Evolutionary conservation across 2,797 vertebrate genomes (phyloP).

Genomic region (Pteronotus mesoamericanus): DNA sequence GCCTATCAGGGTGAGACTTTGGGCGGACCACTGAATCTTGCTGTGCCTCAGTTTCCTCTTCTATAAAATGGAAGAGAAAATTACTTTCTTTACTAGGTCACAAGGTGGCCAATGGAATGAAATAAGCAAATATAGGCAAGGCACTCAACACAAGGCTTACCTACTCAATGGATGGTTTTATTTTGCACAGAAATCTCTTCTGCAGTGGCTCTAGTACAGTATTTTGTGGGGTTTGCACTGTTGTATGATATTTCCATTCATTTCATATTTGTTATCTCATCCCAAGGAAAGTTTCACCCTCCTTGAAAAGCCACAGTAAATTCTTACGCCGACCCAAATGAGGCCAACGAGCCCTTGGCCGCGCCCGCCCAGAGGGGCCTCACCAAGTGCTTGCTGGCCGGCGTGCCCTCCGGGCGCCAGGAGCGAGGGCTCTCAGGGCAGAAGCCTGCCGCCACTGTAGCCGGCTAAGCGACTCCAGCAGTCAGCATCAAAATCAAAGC

Average conservation of each 20-base stretch:
- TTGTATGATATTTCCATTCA: not conserved
- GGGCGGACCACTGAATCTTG: no score
- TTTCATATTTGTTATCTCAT: not conserved
- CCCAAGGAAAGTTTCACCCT: conserved; percentile 90
- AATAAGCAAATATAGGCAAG: not conserved
- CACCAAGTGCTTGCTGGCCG: conserved; percentile 90
- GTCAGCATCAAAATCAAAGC: not conserved
- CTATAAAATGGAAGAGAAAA: conserved; percentile 17
- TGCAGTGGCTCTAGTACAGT: fast-evolving
- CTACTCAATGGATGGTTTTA: not conserved
- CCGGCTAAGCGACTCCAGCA: not conserved
- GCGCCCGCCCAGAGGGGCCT: conserved; percentile 88
- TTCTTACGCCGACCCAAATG: conserved; percentile 96
- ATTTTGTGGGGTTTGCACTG: not conserved
- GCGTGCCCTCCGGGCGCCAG: conserved; percentile 92
- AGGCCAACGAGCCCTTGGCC: conserved; percentile 92
- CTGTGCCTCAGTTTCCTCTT: conserved; percentile 14
- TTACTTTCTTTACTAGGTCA: not conserved
- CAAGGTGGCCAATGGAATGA: not conserved
- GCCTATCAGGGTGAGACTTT: not conserved
- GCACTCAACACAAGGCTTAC: not conserved
- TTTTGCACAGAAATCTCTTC: not conserved
- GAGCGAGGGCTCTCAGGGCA: not conserved
- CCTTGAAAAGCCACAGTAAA: conserved; percentile 92
- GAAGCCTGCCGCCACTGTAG: not conserved